Conservation (phyloP, 1,140 invertebrate species). For the Hylaeus anthracinus region DNA sequence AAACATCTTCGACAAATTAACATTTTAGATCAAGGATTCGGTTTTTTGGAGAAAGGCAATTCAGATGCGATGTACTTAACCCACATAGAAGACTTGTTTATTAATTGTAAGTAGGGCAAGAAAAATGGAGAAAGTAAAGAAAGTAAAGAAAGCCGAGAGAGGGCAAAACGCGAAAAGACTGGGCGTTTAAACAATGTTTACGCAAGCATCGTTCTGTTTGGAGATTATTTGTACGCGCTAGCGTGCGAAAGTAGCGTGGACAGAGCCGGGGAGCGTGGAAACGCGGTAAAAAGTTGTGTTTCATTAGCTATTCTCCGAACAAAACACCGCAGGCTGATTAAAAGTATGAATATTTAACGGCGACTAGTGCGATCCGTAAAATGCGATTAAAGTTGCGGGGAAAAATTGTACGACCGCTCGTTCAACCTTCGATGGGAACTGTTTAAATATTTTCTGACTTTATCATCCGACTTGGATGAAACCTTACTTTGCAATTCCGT, state of each 20-base stretch:
- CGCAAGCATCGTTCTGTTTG: conserved; percentile 35
- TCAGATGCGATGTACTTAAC: too few relatives aligned
- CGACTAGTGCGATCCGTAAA: not conserved
- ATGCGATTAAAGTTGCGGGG: not conserved
- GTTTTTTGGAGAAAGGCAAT: too few relatives aligned
- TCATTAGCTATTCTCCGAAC: conserved; percentile 4
- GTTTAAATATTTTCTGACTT: not conserved
- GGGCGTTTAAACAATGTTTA: conserved; percentile 11
- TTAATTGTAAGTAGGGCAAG: too few relatives aligned
- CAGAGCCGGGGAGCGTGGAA: not conserved
- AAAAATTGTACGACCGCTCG: too few relatives aligned
- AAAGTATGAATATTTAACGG: conserved; percentile 23
- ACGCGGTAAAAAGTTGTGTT: conserved; percentile 1
- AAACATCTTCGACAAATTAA: not conserved
- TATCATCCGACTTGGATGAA: too few relatives aligned
- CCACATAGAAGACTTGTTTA: too few relatives aligned
- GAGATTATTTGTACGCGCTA: not conserved
- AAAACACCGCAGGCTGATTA: not conserved
- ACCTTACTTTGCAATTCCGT: not conserved
- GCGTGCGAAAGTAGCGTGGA: not conserved
- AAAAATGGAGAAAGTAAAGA: too few relatives aligned
- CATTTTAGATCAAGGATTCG: not conserved
- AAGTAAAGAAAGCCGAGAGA: too few relatives aligned
- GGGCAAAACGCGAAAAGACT: not conserved
- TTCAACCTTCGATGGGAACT: not conserved